These are phyloP conservation scores for Sterna hirundo DNA, from an alignment of 2,113 vertebrate species.

Conservation along the genomic window DNA sequence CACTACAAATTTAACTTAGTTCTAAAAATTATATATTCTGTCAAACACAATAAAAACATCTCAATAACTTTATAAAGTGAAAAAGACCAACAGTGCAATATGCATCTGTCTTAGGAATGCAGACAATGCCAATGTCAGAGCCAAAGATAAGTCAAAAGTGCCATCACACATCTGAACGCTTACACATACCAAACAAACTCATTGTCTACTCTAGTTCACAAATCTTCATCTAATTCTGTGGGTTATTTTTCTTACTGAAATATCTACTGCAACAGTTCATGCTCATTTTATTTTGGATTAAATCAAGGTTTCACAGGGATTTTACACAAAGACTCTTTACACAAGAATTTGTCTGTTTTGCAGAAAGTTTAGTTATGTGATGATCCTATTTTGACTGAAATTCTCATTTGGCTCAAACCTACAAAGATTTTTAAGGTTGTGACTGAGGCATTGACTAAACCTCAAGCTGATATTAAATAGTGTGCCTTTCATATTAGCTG, in stretches of 20 bases:
- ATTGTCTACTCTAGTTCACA: neutral
- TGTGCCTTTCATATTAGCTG: neutral
- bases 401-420: neutral
- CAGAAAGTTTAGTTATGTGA: neutral
- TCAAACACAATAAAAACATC: constrained; percentile 14
- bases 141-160: neutral
- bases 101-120: neutral
- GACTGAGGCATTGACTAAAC: neutral
- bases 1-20: neutral
- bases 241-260: neutral
- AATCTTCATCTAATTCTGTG: neutral
- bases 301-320: neutral
- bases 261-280: neutral
- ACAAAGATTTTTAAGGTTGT: neutral
- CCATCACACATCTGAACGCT: neutral
- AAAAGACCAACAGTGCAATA: neutral
- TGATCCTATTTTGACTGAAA: neutral
- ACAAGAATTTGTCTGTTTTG: neutral
- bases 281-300: neutral
- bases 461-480: neutral
- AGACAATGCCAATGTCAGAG: neutral
- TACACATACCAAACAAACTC: neutral
- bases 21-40: neutral
- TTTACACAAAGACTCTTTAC: neutral
- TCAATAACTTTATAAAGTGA: neutral